Conservation (phyloP, 2,888 invertebrate genomes). For the Harpagoxenus sublaevis region DNA sequence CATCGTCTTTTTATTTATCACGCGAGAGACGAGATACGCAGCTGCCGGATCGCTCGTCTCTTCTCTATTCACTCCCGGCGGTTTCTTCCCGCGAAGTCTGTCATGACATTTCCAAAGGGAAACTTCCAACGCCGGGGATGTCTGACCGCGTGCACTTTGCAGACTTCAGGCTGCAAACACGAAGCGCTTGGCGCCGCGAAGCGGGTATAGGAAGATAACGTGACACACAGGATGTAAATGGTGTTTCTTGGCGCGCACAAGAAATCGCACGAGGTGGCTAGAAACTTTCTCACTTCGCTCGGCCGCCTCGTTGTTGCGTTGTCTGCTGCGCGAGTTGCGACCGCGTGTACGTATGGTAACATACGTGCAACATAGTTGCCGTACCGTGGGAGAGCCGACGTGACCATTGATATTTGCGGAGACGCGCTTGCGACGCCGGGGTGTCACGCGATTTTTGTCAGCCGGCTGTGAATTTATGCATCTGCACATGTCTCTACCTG, state of each 20-base stretch:
- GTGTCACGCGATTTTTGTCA: conserved; percentile 60
- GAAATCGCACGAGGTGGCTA: conserved; percentile 67
- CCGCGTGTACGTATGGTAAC: not conserved
- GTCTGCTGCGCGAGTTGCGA: conserved; percentile 48
- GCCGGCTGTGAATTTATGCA: conserved; percentile 58
- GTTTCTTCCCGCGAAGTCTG: conserved; percentile 39
- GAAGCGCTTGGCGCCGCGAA: conserved; percentile 46
- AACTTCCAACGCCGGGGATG: conserved; percentile 48
- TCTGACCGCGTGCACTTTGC: conserved; percentile 63
- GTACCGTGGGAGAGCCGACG: conserved; percentile 74
- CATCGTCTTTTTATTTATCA: not conserved
- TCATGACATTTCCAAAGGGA: conserved; percentile 60
- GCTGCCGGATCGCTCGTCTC: conserved; percentile 17
- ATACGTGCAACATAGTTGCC: not conserved
- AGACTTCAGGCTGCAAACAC: conserved; percentile 37
- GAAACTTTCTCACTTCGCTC: conserved; percentile 76
- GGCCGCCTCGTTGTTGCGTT: conserved; percentile 39
- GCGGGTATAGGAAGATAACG: conserved; percentile 69
- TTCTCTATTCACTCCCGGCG: conserved; percentile 26
- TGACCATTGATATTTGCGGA: conserved; percentile 70
- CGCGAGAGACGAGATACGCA: not conserved
- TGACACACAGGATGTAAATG: conserved; percentile 70
- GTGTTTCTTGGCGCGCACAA: conserved; percentile 59
- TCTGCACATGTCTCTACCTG: not conserved
- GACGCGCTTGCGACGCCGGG: conserved; percentile 54